Base-by-base conservation (phyloP, 2,888 invertebrate species). In the Parascotia fuliginaria region DNA sequence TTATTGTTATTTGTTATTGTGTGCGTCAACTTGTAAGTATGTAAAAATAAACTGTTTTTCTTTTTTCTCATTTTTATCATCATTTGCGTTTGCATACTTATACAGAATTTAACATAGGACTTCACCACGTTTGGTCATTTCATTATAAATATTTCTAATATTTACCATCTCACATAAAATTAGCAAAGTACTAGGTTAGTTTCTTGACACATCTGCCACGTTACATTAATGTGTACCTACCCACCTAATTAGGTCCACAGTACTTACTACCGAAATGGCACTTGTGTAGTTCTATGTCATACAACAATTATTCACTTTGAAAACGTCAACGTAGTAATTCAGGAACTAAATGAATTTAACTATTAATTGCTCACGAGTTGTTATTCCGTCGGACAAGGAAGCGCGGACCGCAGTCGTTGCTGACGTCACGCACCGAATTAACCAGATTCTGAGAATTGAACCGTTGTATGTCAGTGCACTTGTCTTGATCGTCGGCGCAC, bases 391-490 rank as follows among this genome's bases (percentile, higher is more conserved):
- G 75, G 80, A 85, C 80, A 73, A 84, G 83, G 83, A 85, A 85
- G 79, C 77, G 70, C 69, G 70, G 43, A 42, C 59, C 60, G 59
- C 55, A 51, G 52, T 59, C 75, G 65, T 59, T 57, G 60, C 59
- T 89, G 87, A 89, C 89, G 89, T 89, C 89, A 89, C 78, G 75
- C 73, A 76, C 86, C 73, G 75, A 89, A 89, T 90, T 89, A 89
- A 89, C 86, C 81, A 79, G 79, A 79, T 89, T 89, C 90, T 66
- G 75, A 87, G 89, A 89, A 89, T 73, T 73, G 76, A 81, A 81
- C 78, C 81, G 82, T 82, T 77, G 78, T 81, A 80, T 79, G 85
- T 82, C 80, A 79, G 83, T 86, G 85, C 86, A 87, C 87, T 86
- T 85, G 87, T 85, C 85, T 79, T 75, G 83, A 81, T 79, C 72